These are phyloP conservation scores for Catharus minimus DNA, from an alignment of 2,113 vertebrate genomes.

Conservation along the genomic window DNA sequence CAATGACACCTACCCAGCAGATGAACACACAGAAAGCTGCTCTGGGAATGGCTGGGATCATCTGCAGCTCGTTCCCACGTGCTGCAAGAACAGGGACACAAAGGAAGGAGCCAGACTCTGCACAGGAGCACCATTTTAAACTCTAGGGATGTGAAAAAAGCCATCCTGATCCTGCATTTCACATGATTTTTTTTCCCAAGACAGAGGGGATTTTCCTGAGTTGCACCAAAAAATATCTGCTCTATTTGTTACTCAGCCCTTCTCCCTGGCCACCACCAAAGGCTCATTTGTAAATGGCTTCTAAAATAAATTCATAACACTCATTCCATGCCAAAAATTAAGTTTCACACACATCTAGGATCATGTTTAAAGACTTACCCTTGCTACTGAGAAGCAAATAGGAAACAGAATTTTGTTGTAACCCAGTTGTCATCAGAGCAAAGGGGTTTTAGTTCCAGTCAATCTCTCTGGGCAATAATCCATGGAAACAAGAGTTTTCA, in stretches of 20 bases:
- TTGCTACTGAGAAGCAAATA: background rate
- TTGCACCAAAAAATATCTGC: background rate
- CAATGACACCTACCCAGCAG: conserved; percentile 35
- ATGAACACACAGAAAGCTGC: background rate
- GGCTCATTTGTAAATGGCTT: background rate
- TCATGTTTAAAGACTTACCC: background rate
- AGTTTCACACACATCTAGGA: background rate
- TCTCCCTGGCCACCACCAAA: background rate
- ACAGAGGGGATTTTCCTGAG: background rate
- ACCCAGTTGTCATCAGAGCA: background rate
- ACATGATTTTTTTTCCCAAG: background rate
- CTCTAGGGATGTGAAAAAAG: background rate
- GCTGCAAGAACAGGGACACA: background rate
- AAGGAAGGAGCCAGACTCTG: background rate
- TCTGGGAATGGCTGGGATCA: background rate
- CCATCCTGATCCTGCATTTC: accelerated
- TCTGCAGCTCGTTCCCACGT: background rate
- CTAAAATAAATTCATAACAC: background rate
- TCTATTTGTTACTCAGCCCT: background rate
- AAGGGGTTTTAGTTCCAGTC: background rate
- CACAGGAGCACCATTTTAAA: background rate
- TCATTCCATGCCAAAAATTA: background rate
- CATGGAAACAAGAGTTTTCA: background rate
- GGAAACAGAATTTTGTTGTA: background rate
- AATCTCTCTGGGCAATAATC: background rate